phyloP scores from a whole-genome alignment of 2,888 invertebrate genomes.

The Nineta flava region DNA sequence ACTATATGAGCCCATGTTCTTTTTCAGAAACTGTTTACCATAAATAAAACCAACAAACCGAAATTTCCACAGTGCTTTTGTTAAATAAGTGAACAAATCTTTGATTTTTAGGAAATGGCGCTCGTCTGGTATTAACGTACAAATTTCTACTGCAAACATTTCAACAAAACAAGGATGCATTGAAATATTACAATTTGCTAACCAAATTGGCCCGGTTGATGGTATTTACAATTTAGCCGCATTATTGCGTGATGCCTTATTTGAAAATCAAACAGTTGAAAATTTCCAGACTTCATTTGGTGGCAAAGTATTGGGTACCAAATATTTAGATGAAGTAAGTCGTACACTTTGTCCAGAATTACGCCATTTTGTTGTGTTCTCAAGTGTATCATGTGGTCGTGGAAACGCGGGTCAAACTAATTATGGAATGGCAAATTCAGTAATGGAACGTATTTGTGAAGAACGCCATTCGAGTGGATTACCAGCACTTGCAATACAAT shows the following conservation, averaged over 20 bases:
- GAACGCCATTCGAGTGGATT: conserved; percentile 47
- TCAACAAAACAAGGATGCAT: conserved; percentile 53
- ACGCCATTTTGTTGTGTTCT: conserved; percentile 76
- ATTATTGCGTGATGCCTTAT: conserved; percentile 53
- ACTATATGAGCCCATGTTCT: no score
- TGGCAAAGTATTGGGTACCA: conserved; percentile 72
- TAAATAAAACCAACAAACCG: no score
- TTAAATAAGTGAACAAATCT: neutral
- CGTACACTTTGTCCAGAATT: conserved; percentile 37
- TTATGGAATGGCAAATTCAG: conserved; percentile 80
- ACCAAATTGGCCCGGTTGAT: conserved; percentile 49
- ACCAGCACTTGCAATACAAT: conserved; percentile 74
- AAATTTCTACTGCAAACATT: conserved; percentile 55
- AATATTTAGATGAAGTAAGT: conserved; percentile 53
- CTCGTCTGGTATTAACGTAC: conserved; percentile 47
- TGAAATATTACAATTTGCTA: conserved; percentile 47
- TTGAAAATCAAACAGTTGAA: conserved; percentile 59
- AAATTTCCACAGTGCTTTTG: no score
- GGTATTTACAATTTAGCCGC: conserved; percentile 87
- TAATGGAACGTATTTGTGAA: conserved; percentile 80
- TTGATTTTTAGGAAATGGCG: conserved; percentile 42
- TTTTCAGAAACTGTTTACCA: no score
- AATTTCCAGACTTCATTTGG: conserved; percentile 48
- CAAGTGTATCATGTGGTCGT: conserved; percentile 79
- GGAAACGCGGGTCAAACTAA: conserved; percentile 86